Evolutionary conservation across 2,888 invertebrate species (phyloP).

Genomic region (Tolmerus cingulatus): DNA sequence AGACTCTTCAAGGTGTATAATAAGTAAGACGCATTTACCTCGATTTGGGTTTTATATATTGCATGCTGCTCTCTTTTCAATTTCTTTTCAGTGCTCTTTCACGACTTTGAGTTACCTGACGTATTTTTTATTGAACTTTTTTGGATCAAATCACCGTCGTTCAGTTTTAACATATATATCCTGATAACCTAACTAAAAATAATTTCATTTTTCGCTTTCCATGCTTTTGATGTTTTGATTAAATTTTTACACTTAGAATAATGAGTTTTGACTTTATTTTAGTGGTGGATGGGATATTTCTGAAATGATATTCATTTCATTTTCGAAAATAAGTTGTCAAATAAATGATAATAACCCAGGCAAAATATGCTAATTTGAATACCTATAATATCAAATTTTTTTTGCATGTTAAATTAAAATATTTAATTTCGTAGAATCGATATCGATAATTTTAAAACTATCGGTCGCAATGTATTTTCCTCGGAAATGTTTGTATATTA

Average conservation of each 20-base stretch:
- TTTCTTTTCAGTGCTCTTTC: conserved; percentile 38
- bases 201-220: neutral
- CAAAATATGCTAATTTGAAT: too few relatives aligned
- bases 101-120: conserved; percentile 19
- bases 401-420: too few relatives aligned
- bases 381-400: too few relatives aligned
- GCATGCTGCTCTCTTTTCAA: conserved; percentile 24
- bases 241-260: neutral
- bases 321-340: too few relatives aligned
- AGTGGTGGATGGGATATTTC: neutral
- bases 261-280: neutral
- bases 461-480: too few relatives aligned
- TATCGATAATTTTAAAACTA: too few relatives aligned
- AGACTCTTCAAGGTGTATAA: conserved; percentile 64
- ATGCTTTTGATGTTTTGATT: neutral
- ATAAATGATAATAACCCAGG: too few relatives aligned
- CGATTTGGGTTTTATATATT: neutral
- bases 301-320: neutral
- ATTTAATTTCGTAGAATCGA: too few relatives aligned
- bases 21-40: conserved; percentile 40
- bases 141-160: neutral
- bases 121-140: neutral
- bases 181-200: neutral
- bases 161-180: neutral
- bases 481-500: too few relatives aligned